A percentile compares a stretch with the other conserved stretches of the same genome.
Evolutionary conservation across 2,888 invertebrate species (phyloP).

Genomic region (Spialia ferax): DNA sequence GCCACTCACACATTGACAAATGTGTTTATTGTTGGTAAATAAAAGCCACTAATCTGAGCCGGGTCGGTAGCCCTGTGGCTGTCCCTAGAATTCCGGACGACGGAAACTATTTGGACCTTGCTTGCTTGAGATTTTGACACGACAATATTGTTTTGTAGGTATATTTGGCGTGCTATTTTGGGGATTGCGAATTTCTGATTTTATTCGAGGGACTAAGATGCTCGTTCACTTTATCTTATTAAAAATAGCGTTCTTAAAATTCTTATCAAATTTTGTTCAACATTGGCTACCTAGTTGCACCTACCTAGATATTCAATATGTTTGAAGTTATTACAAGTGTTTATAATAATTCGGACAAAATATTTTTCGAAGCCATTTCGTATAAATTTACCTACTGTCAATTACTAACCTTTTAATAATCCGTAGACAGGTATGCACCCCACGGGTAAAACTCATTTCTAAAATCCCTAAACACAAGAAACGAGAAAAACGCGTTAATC

Average conservation of each 20-base stretch:
- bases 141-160: constrained; percentile 17
- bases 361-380: no score
- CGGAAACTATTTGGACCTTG: constrained; percentile 24
- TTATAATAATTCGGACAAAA: no score
- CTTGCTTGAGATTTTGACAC: constrained; percentile 14
- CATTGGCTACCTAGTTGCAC: no score
- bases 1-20: constrained; percentile 70
- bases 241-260: no score
- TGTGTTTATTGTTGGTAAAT: constrained; percentile 61
- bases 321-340: not conserved
- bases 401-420: not conserved
- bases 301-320: no score
- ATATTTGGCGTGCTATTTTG: not conserved
- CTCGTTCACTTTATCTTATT: no score
- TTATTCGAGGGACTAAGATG: no score
- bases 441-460: not conserved
- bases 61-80: constrained; percentile 44
- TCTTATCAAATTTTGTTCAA: no score
- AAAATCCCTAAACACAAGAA: not conserved
- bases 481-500: constrained; percentile 20
- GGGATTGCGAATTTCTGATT: no score
- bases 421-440: not conserved
- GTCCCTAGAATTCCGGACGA: constrained; percentile 28
- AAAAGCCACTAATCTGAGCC: constrained; percentile 50
- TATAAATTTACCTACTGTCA: no score